phyloP scores from a whole-genome alignment of 2,888 invertebrate genomes.

The Drosophila formosana region DNA sequence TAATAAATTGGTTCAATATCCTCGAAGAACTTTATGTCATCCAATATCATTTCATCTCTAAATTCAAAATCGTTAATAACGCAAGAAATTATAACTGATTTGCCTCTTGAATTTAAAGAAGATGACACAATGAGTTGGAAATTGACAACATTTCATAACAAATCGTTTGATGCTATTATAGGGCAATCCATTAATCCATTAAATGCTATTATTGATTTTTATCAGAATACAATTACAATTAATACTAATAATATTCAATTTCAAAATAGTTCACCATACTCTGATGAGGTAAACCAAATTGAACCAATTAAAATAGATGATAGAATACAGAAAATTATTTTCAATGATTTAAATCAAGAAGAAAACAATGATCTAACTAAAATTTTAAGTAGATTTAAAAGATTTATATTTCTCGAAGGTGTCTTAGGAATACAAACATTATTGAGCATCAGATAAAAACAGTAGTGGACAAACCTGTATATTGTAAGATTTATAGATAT shows the following conservation, averaged over 20 bases:
- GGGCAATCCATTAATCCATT: conserved; percentile 2
- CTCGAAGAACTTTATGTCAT: conserved; percentile 18
- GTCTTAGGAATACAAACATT: conserved; percentile 9
- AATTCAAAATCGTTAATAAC: conserved; percentile 37
- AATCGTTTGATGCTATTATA: too few relatives aligned
- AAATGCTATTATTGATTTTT: conserved; percentile 43
- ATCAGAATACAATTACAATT: conserved; percentile 27
- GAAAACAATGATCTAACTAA: conserved; percentile 29
- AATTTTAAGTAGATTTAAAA: conserved; percentile 30
- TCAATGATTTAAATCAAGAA: conserved; percentile 22
- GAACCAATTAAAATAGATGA: too few relatives aligned
- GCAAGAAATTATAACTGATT: conserved; percentile 39
- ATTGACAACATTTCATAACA: too few relatives aligned
- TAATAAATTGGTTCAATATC: conserved; percentile 15
- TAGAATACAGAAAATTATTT: conserved; percentile 26
- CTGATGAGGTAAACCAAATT: too few relatives aligned
- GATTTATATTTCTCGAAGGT: background rate
- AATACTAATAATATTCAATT: conserved; percentile 15
- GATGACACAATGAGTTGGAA: too few relatives aligned
- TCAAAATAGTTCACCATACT: too few relatives aligned
- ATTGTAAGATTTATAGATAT: conserved; percentile 24
- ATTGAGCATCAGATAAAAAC: conserved; percentile 17
- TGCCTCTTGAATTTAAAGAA: conserved; percentile 45
- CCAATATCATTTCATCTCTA: conserved; percentile 38
- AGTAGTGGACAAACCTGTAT: conserved; percentile 19